Conservation (phyloP, 2,113 vertebrate genomes). For the Oncorhynchus tshawytscha region DNA sequence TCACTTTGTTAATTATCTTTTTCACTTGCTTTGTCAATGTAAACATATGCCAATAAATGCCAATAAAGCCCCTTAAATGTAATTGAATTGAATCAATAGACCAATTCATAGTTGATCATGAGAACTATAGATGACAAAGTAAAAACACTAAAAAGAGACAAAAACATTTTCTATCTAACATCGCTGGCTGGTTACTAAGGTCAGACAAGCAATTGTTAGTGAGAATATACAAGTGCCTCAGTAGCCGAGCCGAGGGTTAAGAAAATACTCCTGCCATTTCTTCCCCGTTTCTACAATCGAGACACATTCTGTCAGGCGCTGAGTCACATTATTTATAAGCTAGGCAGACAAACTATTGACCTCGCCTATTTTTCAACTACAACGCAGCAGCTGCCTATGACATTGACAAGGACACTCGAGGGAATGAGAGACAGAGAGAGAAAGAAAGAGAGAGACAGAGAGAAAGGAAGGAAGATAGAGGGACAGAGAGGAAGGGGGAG, state of each 20-base stretch:
- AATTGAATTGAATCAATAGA: conserved; percentile 20
- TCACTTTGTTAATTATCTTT: too few species aligned
- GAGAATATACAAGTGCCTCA: conserved; percentile 46
- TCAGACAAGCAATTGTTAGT: conserved; percentile 52
- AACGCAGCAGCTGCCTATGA: conserved; percentile 47
- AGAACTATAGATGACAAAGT: conserved; percentile 22
- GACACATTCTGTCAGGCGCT: conserved; percentile 58
- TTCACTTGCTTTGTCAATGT: too few species aligned
- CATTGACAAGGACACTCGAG: conserved; percentile 57
- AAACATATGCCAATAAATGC: too few species aligned
- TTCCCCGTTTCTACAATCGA: conserved; percentile 50
- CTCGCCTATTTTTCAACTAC: conserved; percentile 47
- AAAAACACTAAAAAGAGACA: neutral
- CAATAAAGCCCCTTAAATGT: too few species aligned
- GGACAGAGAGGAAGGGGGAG: neutral
- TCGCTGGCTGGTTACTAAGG: conserved; percentile 22
- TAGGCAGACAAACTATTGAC: conserved; percentile 67
- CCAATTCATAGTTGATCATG: neutral
- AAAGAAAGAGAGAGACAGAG: neutral
- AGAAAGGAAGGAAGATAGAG: neutral
- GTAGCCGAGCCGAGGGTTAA: conserved; percentile 22
- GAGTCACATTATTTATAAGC: conserved; percentile 71
- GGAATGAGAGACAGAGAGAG: conserved; percentile 32
- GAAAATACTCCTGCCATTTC: conserved; percentile 52
- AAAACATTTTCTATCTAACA: conserved; percentile 11